Evolutionary conservation across 2,113 vertebrate species (phyloP).

Genomic region (Gasterosteus aculeatus): DNA sequence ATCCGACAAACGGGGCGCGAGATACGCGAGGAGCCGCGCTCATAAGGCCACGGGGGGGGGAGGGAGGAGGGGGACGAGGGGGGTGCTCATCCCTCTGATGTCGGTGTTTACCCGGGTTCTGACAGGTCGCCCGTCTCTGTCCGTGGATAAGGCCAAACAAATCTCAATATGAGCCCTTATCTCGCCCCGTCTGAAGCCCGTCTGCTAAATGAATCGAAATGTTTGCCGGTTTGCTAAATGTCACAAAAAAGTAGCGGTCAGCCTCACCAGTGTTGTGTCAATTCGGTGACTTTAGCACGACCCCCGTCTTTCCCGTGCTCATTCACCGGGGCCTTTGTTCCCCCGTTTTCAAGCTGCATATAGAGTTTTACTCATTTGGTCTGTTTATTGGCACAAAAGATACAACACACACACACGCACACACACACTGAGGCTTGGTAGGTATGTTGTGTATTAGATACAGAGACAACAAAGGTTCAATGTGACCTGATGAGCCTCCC

Average conservation of each 20-base stretch:
- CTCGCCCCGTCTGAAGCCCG: conserved; percentile 24
- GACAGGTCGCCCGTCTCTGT: conserved; percentile 47
- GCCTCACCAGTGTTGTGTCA: conserved; percentile 37
- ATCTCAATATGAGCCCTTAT: conserved; percentile 56
- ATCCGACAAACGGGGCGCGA: conserved; percentile 40
- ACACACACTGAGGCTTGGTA: background rate
- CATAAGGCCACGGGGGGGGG: conserved; percentile 41
- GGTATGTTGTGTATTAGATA: conserved; percentile 1
- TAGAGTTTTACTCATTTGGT: conserved; percentile 8
- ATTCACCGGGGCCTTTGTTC: background rate
- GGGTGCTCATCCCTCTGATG: conserved; percentile 24
- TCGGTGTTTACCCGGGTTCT: conserved; percentile 59
- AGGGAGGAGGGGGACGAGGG: no score
- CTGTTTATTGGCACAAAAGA: conserved; percentile 7
- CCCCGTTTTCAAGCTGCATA: background rate
- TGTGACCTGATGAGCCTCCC: conserved; percentile 10
- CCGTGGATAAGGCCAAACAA: conserved; percentile 54
- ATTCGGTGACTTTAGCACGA: conserved; percentile 17
- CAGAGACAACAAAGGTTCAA: conserved; percentile 19
- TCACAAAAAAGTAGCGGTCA: conserved; percentile 70
- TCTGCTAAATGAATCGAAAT: conserved; percentile 52
- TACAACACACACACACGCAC: no score
- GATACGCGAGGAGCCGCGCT: conserved; percentile 38
- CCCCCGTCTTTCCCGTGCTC: conserved; percentile 2
- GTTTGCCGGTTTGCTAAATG: conserved; percentile 70